Evolutionary conservation across 2,113 vertebrate genomes (phyloP).

Genomic region (Crypturellus undulatus): DNA sequence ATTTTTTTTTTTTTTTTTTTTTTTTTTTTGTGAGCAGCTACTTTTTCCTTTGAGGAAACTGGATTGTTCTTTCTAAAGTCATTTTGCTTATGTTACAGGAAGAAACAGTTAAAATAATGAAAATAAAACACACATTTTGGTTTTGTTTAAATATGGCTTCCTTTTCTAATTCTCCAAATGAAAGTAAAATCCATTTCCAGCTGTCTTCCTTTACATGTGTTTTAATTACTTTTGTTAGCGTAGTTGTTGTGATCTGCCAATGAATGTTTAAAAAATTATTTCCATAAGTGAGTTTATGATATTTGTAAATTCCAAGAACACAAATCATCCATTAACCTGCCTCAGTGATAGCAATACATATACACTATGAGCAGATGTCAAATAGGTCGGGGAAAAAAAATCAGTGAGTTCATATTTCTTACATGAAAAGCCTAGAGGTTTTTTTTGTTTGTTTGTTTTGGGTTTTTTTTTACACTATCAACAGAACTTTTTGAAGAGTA

Average conservation of each 20-base stretch:
- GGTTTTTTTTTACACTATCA: background rate
- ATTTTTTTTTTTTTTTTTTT: background rate
- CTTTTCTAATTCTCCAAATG: background rate
- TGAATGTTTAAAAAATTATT: background rate
- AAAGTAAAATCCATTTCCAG: background rate
- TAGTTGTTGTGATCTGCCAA: background rate
- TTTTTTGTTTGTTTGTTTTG: background rate
- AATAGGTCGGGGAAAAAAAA: background rate
- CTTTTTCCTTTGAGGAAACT: background rate
- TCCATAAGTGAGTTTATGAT: background rate
- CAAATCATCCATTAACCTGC: background rate
- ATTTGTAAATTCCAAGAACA: background rate
- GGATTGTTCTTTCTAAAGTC: background rate
- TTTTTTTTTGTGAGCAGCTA: background rate
- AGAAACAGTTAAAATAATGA: background rate
- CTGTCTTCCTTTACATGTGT: background rate
- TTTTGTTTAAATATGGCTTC: background rate
- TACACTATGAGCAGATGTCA: background rate
- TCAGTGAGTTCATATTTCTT: background rate
- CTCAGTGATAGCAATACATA: background rate
- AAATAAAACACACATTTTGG: background rate
- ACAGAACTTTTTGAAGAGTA: background rate
- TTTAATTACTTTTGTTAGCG: background rate
- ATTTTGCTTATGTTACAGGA: background rate
- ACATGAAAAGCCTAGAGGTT: background rate